phyloP scores from a whole-genome alignment of 2,888 invertebrate genomes.

The Orthosia gothica region DNA sequence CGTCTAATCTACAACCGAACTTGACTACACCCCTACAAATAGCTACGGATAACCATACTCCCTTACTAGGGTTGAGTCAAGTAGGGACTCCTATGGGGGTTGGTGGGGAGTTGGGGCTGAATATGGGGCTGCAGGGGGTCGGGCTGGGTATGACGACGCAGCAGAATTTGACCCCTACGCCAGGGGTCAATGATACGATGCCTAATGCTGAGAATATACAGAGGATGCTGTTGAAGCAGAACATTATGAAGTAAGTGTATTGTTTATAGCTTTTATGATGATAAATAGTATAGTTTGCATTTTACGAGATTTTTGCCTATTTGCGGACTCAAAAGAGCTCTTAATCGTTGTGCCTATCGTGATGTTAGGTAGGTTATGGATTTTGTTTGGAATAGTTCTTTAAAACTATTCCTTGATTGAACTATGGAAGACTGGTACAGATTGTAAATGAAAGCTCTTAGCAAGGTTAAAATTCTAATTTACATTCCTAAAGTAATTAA shows the following conservation, averaged over 20 bases:
- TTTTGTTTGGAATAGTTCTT: too few relatives aligned
- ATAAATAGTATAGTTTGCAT: too few relatives aligned
- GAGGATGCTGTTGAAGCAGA: conserved; percentile 89
- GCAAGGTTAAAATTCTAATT: neutral
- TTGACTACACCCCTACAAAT: conserved; percentile 86
- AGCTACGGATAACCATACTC: conserved; percentile 85
- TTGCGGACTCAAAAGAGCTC: too few relatives aligned
- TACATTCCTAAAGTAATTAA: neutral
- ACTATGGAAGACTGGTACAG: too few relatives aligned
- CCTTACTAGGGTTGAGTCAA: conserved; percentile 82
- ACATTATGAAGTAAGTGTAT: conserved; percentile 87
- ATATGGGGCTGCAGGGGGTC: conserved; percentile 69
- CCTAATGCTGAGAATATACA: conserved; percentile 88
- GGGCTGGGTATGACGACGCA: conserved; percentile 72
- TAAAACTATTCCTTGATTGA: too few relatives aligned
- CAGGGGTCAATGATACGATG: conserved; percentile 73
- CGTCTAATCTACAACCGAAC: conserved; percentile 76
- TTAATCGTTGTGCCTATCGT: too few relatives aligned
- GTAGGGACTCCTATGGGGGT: conserved; percentile 84
- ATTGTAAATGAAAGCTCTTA: neutral
- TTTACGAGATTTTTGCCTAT: too few relatives aligned
- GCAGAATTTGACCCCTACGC: conserved; percentile 77
- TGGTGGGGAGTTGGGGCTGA: conserved; percentile 80
- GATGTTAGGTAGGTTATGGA: too few relatives aligned
- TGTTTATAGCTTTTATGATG: too few relatives aligned